Percentiles rank a stretch among this genome's conserved stretches.
These are phyloP conservation scores for Chrysochloris asiatica DNA, from an alignment of 2,113 vertebrate species.

Conservation along the genomic window DNA sequence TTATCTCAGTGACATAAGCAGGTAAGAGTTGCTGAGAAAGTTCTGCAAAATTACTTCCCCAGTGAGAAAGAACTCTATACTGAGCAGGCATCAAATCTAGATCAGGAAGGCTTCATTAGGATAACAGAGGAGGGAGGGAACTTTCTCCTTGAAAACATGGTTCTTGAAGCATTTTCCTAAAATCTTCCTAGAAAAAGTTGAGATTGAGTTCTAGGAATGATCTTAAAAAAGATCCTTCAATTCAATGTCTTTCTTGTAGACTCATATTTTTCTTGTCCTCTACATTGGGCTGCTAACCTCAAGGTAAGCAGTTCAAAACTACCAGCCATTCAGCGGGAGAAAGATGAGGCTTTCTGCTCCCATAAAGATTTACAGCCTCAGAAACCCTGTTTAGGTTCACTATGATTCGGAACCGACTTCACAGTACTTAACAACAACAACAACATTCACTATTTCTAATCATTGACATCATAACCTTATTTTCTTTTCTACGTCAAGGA, in stretches of 20 bases:
- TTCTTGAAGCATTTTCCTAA: neutral
- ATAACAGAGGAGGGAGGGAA: neutral
- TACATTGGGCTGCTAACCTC: too few species aligned
- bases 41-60: neutral
- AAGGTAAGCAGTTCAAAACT: too few species aligned
- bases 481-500: neutral
- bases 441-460: neutral
- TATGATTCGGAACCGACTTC: too few species aligned
- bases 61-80: neutral
- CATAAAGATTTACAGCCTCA: too few species aligned
- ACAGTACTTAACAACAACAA: too few species aligned
- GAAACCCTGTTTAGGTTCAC: too few species aligned
- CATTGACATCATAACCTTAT: too few species aligned
- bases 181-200: accelerated
- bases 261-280: neutral
- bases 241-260: neutral
- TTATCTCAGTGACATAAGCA: neutral
- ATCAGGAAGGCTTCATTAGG: too few species aligned
- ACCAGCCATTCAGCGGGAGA: too few species aligned
- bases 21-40: too few species aligned
- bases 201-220: neutral
- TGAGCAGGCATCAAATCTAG: neutral
- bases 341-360: too few species aligned
- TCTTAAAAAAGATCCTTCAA: accelerated
- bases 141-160: neutral